A percentile compares a stretch with the other conserved stretches of the same genome.
phyloP scores from a whole-genome alignment of 1,140 invertebrate genomes.

The Ceratitis capitata region DNA sequence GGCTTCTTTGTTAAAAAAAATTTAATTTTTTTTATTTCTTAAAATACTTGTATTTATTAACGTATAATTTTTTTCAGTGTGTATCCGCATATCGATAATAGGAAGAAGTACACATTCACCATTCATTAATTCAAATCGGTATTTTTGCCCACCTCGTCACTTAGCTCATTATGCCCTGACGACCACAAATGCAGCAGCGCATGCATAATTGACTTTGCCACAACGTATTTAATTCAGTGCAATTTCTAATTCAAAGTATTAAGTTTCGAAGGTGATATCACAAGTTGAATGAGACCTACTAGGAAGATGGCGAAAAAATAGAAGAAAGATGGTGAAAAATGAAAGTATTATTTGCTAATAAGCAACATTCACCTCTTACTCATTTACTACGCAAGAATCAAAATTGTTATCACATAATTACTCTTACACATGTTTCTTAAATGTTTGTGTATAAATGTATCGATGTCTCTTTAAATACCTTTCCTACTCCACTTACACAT shows the following conservation, averaged over 20 bases:
- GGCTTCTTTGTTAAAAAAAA: no score
- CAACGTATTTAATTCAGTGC: no score
- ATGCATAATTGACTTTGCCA: not conserved
- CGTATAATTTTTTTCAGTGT: no score
- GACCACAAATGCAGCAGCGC: not conserved
- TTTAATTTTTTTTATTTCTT: no score
- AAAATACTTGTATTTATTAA: no score
- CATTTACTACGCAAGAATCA: not conserved
- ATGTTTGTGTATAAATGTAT: not conserved
- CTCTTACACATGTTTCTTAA: not conserved
- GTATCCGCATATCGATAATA: not conserved
- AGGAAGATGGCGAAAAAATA: not conserved
- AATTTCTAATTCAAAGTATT: not conserved
- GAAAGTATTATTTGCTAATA: not conserved
- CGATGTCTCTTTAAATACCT: no score
- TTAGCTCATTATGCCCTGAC: not conserved
- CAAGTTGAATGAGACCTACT: not conserved
- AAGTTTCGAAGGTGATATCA: not conserved
- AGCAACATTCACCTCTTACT: constrained; percentile 7
- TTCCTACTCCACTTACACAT: constrained; percentile 1
- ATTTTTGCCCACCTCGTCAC: not conserved
- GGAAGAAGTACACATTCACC: not conserved
- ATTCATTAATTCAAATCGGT: not conserved
- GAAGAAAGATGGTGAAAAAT: not conserved
- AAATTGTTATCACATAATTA: no score